Evolutionary conservation across 2,888 invertebrate species (phyloP).

Genomic region (Nowickia ferox): DNA sequence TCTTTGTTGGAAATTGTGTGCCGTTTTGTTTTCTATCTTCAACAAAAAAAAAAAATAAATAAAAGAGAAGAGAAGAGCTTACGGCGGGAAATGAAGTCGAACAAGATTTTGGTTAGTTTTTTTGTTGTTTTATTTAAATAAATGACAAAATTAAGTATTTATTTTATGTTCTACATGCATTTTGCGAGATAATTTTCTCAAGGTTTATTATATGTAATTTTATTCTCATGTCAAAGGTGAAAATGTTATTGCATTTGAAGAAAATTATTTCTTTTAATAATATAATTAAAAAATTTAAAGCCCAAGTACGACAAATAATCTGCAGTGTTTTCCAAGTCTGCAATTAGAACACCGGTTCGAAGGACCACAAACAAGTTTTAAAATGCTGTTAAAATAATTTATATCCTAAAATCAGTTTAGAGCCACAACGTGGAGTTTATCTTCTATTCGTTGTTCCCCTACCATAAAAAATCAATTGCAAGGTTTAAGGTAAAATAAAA

Average conservation of each 20-base stretch:
- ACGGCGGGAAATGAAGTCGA: slow-evolving; percentile 41
- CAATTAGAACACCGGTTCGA: no score
- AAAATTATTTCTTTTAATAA: no score
- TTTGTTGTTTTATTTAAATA: slow-evolving; percentile 14
- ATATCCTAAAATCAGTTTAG: no score
- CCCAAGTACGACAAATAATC: no score
- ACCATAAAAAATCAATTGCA: no score
- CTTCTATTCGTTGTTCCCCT: no score
- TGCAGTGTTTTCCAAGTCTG: no score
- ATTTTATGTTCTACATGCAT: background rate
- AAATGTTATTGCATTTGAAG: background rate
- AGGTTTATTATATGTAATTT: background rate
- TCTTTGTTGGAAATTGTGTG: slow-evolving; percentile 2
- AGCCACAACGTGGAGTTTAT: no score
- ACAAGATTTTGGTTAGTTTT: slow-evolving; percentile 38
- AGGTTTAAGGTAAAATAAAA: no score
- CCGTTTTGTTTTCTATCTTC: slow-evolving; percentile 3
- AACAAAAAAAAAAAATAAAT: background rate
- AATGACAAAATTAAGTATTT: slow-evolving; percentile 26
- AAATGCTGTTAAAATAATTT: no score
- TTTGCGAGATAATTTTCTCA: slow-evolving; percentile 19
- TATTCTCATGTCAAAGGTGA: background rate
- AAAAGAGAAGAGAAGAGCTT: background rate
- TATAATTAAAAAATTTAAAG: no score
- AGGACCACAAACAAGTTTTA: no score